Evolutionary conservation across 2,888 invertebrate genomes (phyloP), one percentile per base, ranked within the genome.

Genomic region (Entomobrya multifasciata): DNA sequence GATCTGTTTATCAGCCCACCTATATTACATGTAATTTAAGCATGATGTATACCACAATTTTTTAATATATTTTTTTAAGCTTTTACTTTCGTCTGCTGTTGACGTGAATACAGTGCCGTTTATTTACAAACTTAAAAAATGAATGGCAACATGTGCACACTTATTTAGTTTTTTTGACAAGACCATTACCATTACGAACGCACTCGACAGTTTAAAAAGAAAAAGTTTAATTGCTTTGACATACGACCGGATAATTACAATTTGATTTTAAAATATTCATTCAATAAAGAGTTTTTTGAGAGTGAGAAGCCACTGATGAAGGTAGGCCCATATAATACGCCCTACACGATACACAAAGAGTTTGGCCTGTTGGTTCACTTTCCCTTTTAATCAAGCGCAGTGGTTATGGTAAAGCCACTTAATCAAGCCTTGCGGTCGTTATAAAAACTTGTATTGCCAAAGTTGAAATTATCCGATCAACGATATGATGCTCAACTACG

Each of bases 351-450:
- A 52, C 17, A 52, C 8, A 36, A 6, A 36, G 36, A 52, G 62
- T 1, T n/a, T n/a, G 60, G 57, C 82, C 15, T 11, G 84, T 85
- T 83, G 41, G 83, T 67, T 85, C 77, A 85, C 84, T 85, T 85
- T 85, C 84, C 84, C 84, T 85, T 85, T 85, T 78, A 78, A 84
- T 83, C 76, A 84, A 77, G 20, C 67, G 15, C 44, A 47, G 11
- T 36, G 36, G 36, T 36, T 36, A 8, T 49, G 80, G 65, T 30
- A 30, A 82, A 72, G 44, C 65, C 74, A 83, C 77, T 77, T 83
- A 67, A 77, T 83, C 83, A 83, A 77, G 76, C 65, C 82, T 49
- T 67, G 77, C 55, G 74, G 82, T 65, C 76, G 65, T 65, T 65
- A 74, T 52, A 52, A 52, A 81, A 83, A 83, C 82, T 76, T 25